phyloP scores from a whole-genome alignment of 2,113 vertebrate species.

The Pantherophis guttatus region DNA sequence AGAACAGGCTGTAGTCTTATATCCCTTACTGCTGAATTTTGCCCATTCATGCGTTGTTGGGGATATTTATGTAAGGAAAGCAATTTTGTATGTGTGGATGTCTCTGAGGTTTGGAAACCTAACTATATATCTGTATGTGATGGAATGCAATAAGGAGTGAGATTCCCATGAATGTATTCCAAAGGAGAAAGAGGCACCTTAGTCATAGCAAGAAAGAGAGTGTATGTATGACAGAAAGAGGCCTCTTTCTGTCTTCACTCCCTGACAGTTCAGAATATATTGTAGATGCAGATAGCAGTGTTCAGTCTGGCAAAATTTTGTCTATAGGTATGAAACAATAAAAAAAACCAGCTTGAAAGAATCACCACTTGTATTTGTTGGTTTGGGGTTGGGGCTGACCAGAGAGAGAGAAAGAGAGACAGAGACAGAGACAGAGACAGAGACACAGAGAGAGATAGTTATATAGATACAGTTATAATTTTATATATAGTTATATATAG shows the following conservation, averaged over 20 bases:
- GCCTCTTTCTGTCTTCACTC: too few relatives aligned
- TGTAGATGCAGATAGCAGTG: too few relatives aligned
- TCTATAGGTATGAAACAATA: too few relatives aligned
- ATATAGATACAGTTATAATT: too few relatives aligned
- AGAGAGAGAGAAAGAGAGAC: too few relatives aligned
- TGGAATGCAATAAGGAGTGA: background rate
- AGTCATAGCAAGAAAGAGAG: background rate
- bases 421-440: too few relatives aligned
- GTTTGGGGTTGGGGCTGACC: background rate
- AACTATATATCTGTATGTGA: background rate
- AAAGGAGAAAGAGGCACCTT: background rate
- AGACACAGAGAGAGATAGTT: too few relatives aligned
- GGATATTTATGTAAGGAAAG: background rate
- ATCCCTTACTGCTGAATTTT: background rate
- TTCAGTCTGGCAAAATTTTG: too few relatives aligned
- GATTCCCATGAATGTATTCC: background rate
- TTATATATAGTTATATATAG: too few relatives aligned
- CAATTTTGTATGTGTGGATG: background rate
- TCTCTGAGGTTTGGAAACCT: background rate
- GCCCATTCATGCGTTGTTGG: background rate
- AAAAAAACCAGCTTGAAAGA: too few relatives aligned
- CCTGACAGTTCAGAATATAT: too few relatives aligned
- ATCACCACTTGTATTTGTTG: too few relatives aligned
- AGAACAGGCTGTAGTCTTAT: background rate
- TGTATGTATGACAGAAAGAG: background rate